These are phyloP conservation scores for Propithecus coquereli DNA, from an alignment of 2,113 vertebrate genomes.

Conservation along the genomic window DNA sequence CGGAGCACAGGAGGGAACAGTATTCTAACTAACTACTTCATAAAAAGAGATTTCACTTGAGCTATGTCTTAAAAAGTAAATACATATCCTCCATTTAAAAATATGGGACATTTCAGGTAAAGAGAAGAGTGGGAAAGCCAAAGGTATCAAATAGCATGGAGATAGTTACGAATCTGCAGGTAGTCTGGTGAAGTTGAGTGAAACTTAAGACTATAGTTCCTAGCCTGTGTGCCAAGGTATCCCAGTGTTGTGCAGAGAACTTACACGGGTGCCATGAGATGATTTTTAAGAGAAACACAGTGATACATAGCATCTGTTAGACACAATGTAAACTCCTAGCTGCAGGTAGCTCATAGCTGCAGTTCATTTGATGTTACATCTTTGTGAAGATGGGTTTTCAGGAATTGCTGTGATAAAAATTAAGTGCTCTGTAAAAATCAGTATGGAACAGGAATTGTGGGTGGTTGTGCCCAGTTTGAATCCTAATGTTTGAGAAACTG, in stretches of 20 bases:
- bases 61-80: not conserved
- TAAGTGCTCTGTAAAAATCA: not conserved
- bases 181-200: not conserved
- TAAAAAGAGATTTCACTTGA: not conserved
- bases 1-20: not conserved
- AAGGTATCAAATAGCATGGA: not conserved
- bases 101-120: not conserved
- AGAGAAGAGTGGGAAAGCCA: not conserved
- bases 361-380: not conserved
- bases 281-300: not conserved
- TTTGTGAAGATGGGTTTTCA: not conserved
- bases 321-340: not conserved
- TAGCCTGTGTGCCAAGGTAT: not conserved
- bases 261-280: not conserved
- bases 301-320: not conserved
- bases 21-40: not conserved
- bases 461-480: not conserved
- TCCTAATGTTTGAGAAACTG: not conserved
- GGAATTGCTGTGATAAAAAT: not conserved
- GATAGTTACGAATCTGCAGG: not conserved
- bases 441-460: not conserved
- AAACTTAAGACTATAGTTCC: not conserved
- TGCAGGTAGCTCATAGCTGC: not conserved
- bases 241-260: not conserved
- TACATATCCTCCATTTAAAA: not conserved